Percentiles rank a stretch among this genome's conserved stretches.
Conservation (phyloP, 2,797 vertebrate species). For the Gallinago stenura region DNA sequence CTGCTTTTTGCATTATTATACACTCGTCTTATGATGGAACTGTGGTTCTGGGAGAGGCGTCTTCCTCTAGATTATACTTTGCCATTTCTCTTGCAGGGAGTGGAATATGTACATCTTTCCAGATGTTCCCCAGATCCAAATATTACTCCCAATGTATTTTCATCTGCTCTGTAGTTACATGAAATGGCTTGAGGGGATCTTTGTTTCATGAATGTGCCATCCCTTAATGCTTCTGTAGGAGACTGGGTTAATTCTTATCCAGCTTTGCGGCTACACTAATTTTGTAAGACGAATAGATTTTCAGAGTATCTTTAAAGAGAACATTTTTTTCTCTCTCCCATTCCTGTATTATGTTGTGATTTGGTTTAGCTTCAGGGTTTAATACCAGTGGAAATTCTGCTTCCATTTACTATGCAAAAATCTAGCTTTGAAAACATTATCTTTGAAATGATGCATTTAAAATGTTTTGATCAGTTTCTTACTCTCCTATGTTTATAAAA, state of each 20-base stretch:
- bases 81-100: neutral
- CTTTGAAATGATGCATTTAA: neutral
- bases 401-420: neutral
- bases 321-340: neutral
- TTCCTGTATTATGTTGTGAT: neutral
- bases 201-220: neutral
- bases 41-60: neutral
- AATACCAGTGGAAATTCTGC: neutral
- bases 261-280: neutral
- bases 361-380: neutral
- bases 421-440: neutral
- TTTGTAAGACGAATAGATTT: neutral
- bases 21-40: neutral
- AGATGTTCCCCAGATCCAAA: neutral
- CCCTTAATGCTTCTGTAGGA: neutral
- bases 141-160: neutral
- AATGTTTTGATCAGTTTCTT: neutral
- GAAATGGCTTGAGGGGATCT: neutral
- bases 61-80: neutral
- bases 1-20: neutral
- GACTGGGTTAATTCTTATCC: neutral
- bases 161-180: neutral
- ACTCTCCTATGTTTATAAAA: neutral
- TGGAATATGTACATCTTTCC: neutral
- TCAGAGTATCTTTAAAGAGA: neutral